Evolutionary conservation across 2,797 vertebrate species (phyloP).

Genomic region (Fundulus diaphanus): DNA sequence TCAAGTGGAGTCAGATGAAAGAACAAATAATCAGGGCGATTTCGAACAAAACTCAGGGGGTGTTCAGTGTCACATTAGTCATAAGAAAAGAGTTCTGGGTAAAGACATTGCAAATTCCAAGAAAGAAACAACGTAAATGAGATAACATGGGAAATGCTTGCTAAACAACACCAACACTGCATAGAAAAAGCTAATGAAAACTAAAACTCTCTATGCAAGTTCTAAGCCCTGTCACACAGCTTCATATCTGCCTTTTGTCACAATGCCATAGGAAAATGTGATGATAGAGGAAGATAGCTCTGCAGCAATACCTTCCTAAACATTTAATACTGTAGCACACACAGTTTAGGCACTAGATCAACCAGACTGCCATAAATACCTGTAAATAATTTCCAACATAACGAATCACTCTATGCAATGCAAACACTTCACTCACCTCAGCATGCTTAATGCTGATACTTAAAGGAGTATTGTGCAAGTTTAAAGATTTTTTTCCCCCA

Average conservation of each 20-base stretch:
- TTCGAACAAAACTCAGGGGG: constrained; percentile 3
- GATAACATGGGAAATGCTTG: constrained; percentile 10
- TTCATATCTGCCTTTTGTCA: not conserved
- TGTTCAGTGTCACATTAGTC: constrained; percentile 33
- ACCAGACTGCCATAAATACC: not conserved
- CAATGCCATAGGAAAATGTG: not conserved
- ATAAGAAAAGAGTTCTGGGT: constrained; percentile 11
- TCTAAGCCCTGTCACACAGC: not conserved
- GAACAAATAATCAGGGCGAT: constrained; percentile 39
- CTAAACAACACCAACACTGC: not conserved
- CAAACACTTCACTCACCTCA: not conserved
- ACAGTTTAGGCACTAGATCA: not conserved
- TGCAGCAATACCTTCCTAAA: not conserved
- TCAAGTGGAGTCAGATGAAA: constrained; percentile 56
- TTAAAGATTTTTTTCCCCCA: too few relatives aligned
- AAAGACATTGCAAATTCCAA: constrained; percentile 24
- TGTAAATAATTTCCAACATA: not conserved
- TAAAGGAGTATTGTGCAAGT: too few relatives aligned
- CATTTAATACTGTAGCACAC: not conserved
- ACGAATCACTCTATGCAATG: not conserved
- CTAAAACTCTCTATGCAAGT: not conserved
- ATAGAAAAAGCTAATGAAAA: not conserved
- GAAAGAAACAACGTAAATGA: constrained; percentile 8
- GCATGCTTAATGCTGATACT: not conserved
- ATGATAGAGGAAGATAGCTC: not conserved